These are phyloP conservation scores for Dicyrtomina minuta DNA, from an alignment of 2,888 invertebrate species.

Conservation along the genomic window DNA sequence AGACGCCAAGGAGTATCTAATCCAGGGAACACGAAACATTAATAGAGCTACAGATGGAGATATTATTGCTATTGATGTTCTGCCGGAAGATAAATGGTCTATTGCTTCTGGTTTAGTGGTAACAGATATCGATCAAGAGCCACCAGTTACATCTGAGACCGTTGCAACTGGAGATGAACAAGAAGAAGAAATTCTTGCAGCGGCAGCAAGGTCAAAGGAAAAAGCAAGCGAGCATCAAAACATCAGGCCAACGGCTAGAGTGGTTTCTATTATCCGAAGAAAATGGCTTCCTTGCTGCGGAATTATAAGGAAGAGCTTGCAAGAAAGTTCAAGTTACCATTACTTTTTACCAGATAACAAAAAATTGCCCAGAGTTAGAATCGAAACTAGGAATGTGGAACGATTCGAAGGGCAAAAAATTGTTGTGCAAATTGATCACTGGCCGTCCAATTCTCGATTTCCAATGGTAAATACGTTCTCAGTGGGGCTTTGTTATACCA, in stretches of 20 bases:
- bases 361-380: constrained; percentile 88
- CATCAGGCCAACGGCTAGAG: constrained; percentile 67
- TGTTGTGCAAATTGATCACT: constrained; percentile 92
- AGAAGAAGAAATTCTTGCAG: constrained; percentile 54
- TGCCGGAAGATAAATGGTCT: constrained; percentile 87
- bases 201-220: constrained; percentile 41
- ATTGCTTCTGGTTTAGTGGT: constrained; percentile 72
- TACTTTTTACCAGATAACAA: constrained; percentile 93
- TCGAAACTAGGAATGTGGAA: constrained; percentile 90
- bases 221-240: constrained; percentile 44
- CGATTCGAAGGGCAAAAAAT: constrained; percentile 79
- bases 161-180: constrained; percentile 76
- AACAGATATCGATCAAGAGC: constrained; percentile 56
- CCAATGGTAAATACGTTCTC: constrained; percentile 68
- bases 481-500: no score
- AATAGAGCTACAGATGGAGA: constrained; percentile 96
- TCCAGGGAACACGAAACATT: constrained; percentile 81
- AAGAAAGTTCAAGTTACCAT: constrained; percentile 69
- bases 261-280: constrained; percentile 92
- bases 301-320: constrained; percentile 76
- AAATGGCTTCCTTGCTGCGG: constrained; percentile 99
- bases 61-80: constrained; percentile 82
- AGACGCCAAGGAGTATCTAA: constrained; percentile 60
- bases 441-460: constrained; percentile 91
- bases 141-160: constrained; percentile 56